These are phyloP conservation scores for Sceloporus undulatus DNA, from an alignment of 2,113 vertebrate genomes.

Conservation along the genomic window DNA sequence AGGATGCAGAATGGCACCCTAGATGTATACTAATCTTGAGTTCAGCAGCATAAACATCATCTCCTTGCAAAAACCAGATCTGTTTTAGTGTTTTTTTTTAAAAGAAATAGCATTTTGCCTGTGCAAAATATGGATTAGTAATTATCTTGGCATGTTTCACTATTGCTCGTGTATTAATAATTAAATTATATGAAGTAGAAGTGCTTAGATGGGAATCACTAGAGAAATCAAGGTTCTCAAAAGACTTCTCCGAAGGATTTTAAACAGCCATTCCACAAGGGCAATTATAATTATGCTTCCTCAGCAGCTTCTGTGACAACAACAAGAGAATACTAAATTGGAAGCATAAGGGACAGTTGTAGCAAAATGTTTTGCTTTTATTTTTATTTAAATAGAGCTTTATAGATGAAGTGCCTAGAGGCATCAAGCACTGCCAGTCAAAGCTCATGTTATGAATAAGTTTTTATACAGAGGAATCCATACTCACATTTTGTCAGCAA, in stretches of 20 bases:
- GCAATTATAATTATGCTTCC: constrained; percentile 51
- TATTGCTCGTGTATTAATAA: neutral
- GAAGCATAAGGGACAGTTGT: neutral
- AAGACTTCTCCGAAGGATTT: constrained; percentile 39
- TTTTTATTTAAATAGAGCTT: constrained; percentile 44
- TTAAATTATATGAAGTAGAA: constrained; percentile 24
- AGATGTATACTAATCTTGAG: neutral
- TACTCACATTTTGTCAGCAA: neutral
- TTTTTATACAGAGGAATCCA: neutral
- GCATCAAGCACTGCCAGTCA: constrained; percentile 41
- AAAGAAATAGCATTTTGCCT: neutral
- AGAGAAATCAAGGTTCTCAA: constrained; percentile 39
- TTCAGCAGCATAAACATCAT: constrained; percentile 6
- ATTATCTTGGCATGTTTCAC: neutral
- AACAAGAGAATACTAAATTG: constrained; percentile 43
- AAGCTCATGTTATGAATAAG: constrained; percentile 10
- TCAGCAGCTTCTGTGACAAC: neutral
- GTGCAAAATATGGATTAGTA: neutral
- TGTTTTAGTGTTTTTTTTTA: neutral
- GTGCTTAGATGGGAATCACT: neutral
- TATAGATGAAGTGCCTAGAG: constrained; percentile 51
- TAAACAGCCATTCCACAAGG: constrained; percentile 55
- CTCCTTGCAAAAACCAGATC: neutral
- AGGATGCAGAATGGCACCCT: neutral
- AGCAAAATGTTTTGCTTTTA: constrained; percentile 52